Evolutionary conservation across 2,888 invertebrate species (phyloP).

Genomic region (Melitaea athalia): DNA sequence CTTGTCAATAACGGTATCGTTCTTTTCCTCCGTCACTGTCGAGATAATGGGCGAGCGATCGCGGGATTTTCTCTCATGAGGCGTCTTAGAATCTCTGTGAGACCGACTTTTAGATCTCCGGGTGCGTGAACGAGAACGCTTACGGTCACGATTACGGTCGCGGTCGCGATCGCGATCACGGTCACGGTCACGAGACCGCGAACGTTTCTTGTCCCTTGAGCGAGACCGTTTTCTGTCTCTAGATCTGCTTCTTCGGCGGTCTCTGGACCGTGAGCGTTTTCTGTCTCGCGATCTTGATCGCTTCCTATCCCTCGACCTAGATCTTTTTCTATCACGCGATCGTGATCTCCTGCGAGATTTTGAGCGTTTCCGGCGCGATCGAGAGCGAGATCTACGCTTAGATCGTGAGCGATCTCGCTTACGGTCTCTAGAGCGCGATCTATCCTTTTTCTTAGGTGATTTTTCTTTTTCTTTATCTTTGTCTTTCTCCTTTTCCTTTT

Average conservation of each 20-base stretch:
- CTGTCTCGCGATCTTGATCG: conserved; percentile 82
- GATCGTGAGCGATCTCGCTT: conserved; percentile 82
- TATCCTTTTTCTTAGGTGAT: conserved; percentile 74
- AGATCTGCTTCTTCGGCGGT: conserved; percentile 73
- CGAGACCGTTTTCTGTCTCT: conserved; percentile 75
- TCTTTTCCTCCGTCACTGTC: conserved; percentile 59
- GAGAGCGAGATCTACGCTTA: conserved; percentile 83
- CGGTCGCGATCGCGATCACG: conserved; percentile 56
- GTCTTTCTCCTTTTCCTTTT: conserved; percentile 34
- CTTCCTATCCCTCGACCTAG: conserved; percentile 80
- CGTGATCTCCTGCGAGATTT: conserved; percentile 70
- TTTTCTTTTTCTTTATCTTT: conserved; percentile 42
- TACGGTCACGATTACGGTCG: conserved; percentile 67
- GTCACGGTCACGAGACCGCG: conserved; percentile 72
- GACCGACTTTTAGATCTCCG: conserved; percentile 72
- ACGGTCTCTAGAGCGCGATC: conserved; percentile 72
- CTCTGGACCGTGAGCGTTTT: conserved; percentile 80
- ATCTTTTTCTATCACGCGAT: conserved; percentile 71
- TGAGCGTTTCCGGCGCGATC: conserved; percentile 75
- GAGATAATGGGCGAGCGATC: conserved; percentile 63
- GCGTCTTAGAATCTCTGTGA: conserved; percentile 69
- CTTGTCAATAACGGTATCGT: conserved; percentile 52
- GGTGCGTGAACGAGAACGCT: conserved; percentile 70
- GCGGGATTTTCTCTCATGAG: conserved; percentile 66
- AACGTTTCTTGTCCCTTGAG: conserved; percentile 72